A percentile compares a stretch with the other conserved stretches of the same genome.
These are phyloP conservation scores for Yponomeuta sedellus DNA, from an alignment of 2,888 invertebrate species.

Conservation along the genomic window DNA sequence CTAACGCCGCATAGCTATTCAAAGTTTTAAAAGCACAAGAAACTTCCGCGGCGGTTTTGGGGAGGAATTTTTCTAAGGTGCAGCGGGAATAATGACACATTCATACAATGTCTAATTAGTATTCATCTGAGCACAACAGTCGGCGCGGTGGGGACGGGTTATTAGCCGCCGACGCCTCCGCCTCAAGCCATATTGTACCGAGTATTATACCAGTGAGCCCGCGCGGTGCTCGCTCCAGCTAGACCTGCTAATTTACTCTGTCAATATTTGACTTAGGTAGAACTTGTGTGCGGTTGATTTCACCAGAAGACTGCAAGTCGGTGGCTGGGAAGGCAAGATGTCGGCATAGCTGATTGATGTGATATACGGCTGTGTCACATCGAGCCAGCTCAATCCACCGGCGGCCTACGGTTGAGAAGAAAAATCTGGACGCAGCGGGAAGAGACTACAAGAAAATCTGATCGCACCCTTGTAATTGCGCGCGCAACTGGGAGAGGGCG, in stretches of 20 bases:
- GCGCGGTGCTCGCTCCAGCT: slow-evolving; percentile 57
- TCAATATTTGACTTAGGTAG: slow-evolving; percentile 57
- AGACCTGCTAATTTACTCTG: slow-evolving; percentile 55
- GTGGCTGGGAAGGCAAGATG: slow-evolving; percentile 88
- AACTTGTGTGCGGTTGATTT: slow-evolving; percentile 44
- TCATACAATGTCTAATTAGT: slow-evolving; percentile 69
- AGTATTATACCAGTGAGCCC: slow-evolving; percentile 58
- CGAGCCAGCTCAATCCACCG: slow-evolving; percentile 84
- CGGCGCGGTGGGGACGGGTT: slow-evolving; percentile 76
- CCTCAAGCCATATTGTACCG: slow-evolving; percentile 73
- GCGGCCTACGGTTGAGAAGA: slow-evolving; percentile 49
- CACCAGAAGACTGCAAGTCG: slow-evolving; percentile 53
- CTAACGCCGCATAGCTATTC: not conserved
- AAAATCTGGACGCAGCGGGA: slow-evolving; percentile 54
- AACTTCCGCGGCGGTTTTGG: slow-evolving; percentile 7
- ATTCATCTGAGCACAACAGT: slow-evolving; percentile 74
- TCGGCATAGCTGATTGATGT: slow-evolving; percentile 89
- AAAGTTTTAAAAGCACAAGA: not conserved
- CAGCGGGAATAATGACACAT: slow-evolving; percentile 33
- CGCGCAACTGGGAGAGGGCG: slow-evolving; percentile 49
- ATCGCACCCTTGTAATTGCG: slow-evolving; percentile 60
- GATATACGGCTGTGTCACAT: slow-evolving; percentile 89
- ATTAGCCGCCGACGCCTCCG: slow-evolving; percentile 75
- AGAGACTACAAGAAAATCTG: slow-evolving; percentile 46
- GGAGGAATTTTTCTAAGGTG: slow-evolving; percentile 15